Base-by-base conservation (phyloP, 92 coral and sea anemone species). In the Epizoanthus fatuus region DNA sequence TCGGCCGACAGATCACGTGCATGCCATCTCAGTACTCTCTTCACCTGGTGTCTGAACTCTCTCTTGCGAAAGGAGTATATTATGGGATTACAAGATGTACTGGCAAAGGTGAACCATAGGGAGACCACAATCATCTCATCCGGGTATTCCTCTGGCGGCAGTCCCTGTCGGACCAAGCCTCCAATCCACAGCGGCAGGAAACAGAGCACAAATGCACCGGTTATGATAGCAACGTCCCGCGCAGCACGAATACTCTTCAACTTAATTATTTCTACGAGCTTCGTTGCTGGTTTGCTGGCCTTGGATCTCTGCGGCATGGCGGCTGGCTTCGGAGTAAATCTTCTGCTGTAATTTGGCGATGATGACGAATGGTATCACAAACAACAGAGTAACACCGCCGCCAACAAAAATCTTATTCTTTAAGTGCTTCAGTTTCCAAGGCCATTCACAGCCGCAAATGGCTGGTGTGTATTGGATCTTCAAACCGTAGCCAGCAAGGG, bases 1-100 rank as follows among this genome's bases (percentile, higher is more conserved):
- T 4, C 2, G 47, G 47, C 7, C 47, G 47, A 42, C 6, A 42
- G 5, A 59, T 59, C 25, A 22, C 25, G 7, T 59, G n/a, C n/a
- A n/a, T n/a, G 71, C 44, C 44, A 9, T 37, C n/a, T 65, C 10
- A 65, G 17, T 38, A 39, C 44, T 13, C 72, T 14, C 19, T 71
- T 71, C 76, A 71, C 5, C 20, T 71, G 5, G 4, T 17, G 49
- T 17, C 20, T 20, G 39, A 71, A 71, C 19, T 49, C 59, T 17
- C 16, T 19, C 59, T 71, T 71, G 59, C 76, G 76, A 47, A 71
- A 71, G 51, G 58, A 71, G 16, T 49, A 71, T n/a, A 71, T 71
- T 32, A 71, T 47, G 3, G 76, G 76, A 40, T 71, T 71, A 47
- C 76, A 71, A 7, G 22, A 12, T 17, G 76, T 20, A 2, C 59